Evolutionary conservation across 1,140 invertebrate species (phyloP).

Genomic region (Camponotus pennsylvanicus): DNA sequence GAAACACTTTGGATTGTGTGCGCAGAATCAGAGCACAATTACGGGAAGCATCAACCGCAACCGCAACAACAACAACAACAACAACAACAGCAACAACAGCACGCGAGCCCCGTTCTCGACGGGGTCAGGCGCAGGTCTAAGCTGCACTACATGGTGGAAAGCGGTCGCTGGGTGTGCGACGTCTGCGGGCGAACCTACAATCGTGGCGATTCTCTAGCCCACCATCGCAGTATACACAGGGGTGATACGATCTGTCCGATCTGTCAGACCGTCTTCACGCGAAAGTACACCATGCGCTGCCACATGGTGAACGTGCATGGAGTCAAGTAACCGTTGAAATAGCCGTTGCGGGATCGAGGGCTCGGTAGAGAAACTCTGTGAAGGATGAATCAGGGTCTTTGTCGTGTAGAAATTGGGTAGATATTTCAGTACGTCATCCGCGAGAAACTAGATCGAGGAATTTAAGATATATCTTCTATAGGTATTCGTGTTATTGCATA

Average conservation of each 20-base stretch:
- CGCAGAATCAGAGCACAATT: constrained; percentile 84
- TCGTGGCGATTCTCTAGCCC: constrained; percentile 85
- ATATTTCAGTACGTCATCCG: background rate
- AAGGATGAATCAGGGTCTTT: background rate
- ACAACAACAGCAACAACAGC: constrained; percentile 30
- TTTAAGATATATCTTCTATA: background rate
- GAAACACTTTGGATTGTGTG: constrained; percentile 86
- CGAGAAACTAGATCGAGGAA: constrained; percentile 8
- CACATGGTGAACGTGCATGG: constrained; percentile 85
- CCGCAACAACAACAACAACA: constrained; percentile 12
- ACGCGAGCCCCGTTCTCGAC: constrained; percentile 57
- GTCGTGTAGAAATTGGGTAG: background rate
- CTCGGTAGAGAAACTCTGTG: background rate
- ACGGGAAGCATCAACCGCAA: constrained; percentile 42
- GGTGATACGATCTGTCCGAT: constrained; percentile 86
- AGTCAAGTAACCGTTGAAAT: constrained; percentile 74
- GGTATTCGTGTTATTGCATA: background rate
- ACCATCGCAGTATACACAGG: constrained; percentile 87
- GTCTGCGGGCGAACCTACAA: constrained; percentile 86
- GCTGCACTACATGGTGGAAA: constrained; percentile 82
- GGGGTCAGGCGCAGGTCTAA: constrained; percentile 79
- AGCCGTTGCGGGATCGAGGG: background rate
- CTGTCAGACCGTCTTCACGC: constrained; percentile 85
- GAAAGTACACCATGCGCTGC: constrained; percentile 86
- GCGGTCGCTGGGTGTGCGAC: constrained; percentile 85